A percentile compares a stretch with the other conserved stretches of the same genome.
Conservation (phyloP, 2,797 vertebrate species). For the Enteromius treurensis region DNA sequence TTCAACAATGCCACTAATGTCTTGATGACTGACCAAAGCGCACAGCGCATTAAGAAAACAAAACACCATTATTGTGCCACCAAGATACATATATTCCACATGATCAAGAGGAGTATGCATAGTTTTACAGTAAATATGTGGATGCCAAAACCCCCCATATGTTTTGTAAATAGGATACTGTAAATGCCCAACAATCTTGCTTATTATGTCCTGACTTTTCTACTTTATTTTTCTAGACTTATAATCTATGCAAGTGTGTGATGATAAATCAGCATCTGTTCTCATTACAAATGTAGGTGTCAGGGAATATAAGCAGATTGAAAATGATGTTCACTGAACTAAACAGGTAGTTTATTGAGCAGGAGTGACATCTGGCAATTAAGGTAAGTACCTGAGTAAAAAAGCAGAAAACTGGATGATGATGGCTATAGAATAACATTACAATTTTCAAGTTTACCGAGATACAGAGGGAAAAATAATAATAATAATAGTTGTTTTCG, state of each 20-base stretch:
- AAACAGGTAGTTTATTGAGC: not conserved
- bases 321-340: not conserved
- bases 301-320: not conserved
- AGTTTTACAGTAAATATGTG: not conserved
- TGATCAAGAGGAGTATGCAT: not conserved
- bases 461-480: no score
- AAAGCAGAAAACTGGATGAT: not conserved
- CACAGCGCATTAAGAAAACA: not conserved
- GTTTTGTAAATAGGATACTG: not conserved
- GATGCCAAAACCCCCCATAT: not conserved
- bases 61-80: not conserved
- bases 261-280: not conserved
- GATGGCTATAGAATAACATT: not conserved
- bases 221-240: not conserved
- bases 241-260: not conserved
- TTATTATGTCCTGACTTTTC: not conserved
- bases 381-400: not conserved
- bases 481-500: no score
- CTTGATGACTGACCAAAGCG: not conserved
- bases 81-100: not conserved
- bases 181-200: not conserved
- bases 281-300: not conserved
- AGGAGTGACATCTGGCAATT: not conserved
- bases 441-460: not conserved
- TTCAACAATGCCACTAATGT: not conserved